Base-by-base conservation (phyloP, 2,797 vertebrate species). In the Oryzias sinensis region DNA sequence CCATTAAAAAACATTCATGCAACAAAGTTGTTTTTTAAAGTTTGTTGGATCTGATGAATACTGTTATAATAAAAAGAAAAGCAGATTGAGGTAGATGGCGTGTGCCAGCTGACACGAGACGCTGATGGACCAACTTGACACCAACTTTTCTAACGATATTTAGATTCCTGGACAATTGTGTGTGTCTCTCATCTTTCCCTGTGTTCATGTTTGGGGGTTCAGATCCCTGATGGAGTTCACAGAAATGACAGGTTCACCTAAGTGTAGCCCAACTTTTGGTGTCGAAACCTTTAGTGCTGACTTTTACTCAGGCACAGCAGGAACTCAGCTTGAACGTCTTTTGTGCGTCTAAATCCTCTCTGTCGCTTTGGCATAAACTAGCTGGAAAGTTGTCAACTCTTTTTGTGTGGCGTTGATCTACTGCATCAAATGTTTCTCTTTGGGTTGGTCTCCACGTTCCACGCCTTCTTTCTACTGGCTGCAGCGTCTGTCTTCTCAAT, bases 401-500 rank as follows among this genome's bases (percentile, higher is more conserved):
- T 43, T 65, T 46, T 58, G 24, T 65, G 42, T 50, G 40, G 18
- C 18, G 8, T 29, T 22, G 45, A 58, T 53, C 45, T 65, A 56
- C 53, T 14, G 0, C 11, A 54, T 45, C 27, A 53, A 49, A 14
- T 24, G 20, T 40, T 46, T 52, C 15, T 14, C 15, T 53, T 40
- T 56, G 25, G 54, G 40, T 50, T 14, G 11, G 46, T 43, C 41
- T 18, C 18, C 18, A 4, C 1, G 7, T 40, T 66, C 14, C 37
- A 43, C 33, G 43, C 49, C 15, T 11, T 43, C 14, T 33, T 56
- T 65, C 51, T n/a, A 22, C 69, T 79, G 62, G 72, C 72, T 67
- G 49, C 15, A 17, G 37, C 43, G n/a, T 18, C 45, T 1, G 27
- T 29, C 47, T 56, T 69, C 47, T 60, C 40, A 53, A 24, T 62